These are phyloP conservation scores for Galeruca laticollis DNA, from an alignment of 2,888 invertebrate genomes.

Conservation along the genomic window DNA sequence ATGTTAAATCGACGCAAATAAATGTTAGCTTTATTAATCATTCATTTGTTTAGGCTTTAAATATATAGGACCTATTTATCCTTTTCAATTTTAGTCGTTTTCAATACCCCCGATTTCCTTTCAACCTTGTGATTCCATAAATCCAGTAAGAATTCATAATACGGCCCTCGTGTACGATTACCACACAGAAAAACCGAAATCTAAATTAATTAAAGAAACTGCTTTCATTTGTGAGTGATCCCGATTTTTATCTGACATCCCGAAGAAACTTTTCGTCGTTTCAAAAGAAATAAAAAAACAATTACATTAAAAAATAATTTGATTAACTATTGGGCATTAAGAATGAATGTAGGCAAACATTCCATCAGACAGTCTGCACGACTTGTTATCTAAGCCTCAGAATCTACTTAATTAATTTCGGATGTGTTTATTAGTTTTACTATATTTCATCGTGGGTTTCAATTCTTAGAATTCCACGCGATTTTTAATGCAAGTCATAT, in stretches of 20 bases:
- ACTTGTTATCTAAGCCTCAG: constrained; percentile 28
- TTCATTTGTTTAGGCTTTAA: too few relatives aligned
- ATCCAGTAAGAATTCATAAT: background rate
- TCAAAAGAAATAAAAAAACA: constrained; percentile 11
- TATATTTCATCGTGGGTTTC: constrained; percentile 8
- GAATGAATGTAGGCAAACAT: constrained; percentile 29
- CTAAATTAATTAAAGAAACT: background rate
- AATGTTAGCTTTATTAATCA: too few relatives aligned
- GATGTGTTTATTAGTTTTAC: constrained; percentile 19
- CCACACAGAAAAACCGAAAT: background rate
- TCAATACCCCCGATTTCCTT: background rate
- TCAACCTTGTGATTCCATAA: too few relatives aligned
- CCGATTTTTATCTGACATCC: background rate
- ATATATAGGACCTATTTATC: too few relatives aligned
- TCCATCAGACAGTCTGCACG: constrained; percentile 26
- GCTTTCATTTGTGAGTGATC: background rate
- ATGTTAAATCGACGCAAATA: too few relatives aligned
- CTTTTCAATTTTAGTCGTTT: background rate
- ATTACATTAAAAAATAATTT: background rate
- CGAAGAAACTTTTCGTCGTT: constrained; percentile 5
- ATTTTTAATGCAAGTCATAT: background rate
- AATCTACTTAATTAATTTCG: constrained; percentile 30
- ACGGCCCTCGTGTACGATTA: background rate
- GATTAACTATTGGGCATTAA: constrained; percentile 12
- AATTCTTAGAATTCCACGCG: constrained; percentile 14